A percentile compares a stretch with the other conserved stretches of the same genome.
Evolutionary conservation across 2,113 vertebrate species (phyloP).

Genomic region (Oncorhynchus masou): DNA sequence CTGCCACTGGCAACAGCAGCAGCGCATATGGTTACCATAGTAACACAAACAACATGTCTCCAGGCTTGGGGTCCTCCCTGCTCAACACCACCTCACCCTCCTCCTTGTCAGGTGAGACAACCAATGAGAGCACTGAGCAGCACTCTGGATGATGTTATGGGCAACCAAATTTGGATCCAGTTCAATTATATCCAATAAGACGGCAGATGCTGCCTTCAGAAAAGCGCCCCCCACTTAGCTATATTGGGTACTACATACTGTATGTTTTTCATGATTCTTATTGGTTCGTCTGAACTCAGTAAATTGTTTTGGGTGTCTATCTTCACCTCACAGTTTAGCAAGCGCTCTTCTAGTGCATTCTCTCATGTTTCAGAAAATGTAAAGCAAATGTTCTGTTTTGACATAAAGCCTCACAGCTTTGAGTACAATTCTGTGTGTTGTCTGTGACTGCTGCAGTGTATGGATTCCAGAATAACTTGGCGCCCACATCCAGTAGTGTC

Average conservation of each 20-base stretch:
- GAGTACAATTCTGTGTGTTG: not conserved
- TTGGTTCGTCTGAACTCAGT: not conserved
- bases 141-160: not conserved
- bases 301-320: not conserved
- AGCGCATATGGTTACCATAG: slow-evolving; percentile 76
- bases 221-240: too few relatives aligned
- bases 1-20: slow-evolving; percentile 45
- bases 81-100: slow-evolving; percentile 71
- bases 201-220: too few relatives aligned
- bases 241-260: not conserved
- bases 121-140: not conserved
- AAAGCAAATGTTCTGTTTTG: too few relatives aligned
- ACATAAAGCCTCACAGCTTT: not conserved
- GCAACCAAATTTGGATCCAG: not conserved
- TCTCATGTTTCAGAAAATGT: not conserved
- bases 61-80: slow-evolving; percentile 74
- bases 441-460: slow-evolving; percentile 31
- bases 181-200: not conserved
- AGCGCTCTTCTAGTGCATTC: not conserved
- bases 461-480: slow-evolving; percentile 81
- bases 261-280: not conserved
- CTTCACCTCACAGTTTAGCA: not conserved
- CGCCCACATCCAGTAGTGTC: slow-evolving; percentile 46
- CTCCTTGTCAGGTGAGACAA: slow-evolving; percentile 75
- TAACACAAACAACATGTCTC: slow-evolving; percentile 79